Evolutionary conservation across 1,140 invertebrate genomes (phyloP).

Genomic region (Drosophila eugracilis): DNA sequence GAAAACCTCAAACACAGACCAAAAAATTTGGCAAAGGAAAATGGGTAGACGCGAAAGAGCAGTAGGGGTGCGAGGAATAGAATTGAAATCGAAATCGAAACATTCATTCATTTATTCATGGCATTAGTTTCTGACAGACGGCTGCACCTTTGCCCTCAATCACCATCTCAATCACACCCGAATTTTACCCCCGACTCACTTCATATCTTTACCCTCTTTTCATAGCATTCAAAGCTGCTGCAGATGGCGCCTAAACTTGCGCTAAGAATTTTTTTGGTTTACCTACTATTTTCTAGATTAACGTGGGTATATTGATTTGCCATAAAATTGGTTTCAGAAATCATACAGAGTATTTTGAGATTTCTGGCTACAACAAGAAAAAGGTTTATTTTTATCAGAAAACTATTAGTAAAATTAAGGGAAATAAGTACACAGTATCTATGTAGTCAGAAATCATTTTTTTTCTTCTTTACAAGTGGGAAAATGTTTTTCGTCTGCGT

Average conservation of each 20-base stretch:
- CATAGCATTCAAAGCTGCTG: constrained; percentile 1
- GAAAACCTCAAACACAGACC: constrained; percentile 1
- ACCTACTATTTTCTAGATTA: not conserved
- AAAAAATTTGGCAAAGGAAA: not conserved
- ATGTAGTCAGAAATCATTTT: not conserved
- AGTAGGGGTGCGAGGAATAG: not conserved
- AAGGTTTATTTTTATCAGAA: no score
- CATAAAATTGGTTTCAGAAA: no score
- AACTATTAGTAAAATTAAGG: not conserved
- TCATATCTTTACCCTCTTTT: not conserved
- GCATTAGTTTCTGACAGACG: constrained; percentile 23
- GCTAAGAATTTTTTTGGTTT: not conserved
- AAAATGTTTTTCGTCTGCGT: constrained; percentile 2
- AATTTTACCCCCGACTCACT: no score
- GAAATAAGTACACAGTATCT: not conserved
- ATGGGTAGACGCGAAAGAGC: not conserved
- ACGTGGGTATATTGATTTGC: not conserved
- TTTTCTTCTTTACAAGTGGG: not conserved
- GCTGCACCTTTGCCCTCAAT: constrained; percentile 17
- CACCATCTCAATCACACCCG: constrained; percentile 3
- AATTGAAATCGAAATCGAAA: constrained; percentile 32
- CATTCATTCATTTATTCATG: constrained; percentile 62
- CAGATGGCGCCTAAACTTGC: constrained; percentile 22
- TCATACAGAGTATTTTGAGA: no score
- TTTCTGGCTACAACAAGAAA: no score